Evolutionary conservation across 2,113 vertebrate species (phyloP).

Genomic region (Corynorhinus townsendii): DNA sequence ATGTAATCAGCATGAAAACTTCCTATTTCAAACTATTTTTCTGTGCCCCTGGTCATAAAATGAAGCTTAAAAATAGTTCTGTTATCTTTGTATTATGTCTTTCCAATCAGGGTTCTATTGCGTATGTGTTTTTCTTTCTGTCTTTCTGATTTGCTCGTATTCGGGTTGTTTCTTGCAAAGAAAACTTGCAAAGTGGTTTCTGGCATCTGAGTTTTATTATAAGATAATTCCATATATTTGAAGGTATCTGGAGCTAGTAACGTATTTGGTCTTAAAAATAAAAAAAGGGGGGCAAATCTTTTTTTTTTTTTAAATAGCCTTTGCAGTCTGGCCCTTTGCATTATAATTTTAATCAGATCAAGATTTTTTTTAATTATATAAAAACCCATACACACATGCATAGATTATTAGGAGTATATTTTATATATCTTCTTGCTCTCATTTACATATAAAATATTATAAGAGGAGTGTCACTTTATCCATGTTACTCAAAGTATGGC

Average conservation of each 20-base stretch:
- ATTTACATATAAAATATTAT: neutral
- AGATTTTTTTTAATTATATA: neutral
- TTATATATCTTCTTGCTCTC: neutral
- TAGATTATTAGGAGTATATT: neutral
- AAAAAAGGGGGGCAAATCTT: neutral
- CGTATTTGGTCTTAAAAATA: neutral
- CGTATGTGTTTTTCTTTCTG: slow-evolving; percentile 69
- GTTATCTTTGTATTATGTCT: slow-evolving; percentile 73
- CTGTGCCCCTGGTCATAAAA: slow-evolving; percentile 72
- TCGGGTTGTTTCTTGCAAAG: slow-evolving; percentile 43
- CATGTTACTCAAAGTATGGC: neutral
- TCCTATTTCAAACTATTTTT: slow-evolving; percentile 71
- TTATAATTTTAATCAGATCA: neutral
- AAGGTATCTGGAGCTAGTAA: slow-evolving; percentile 34
- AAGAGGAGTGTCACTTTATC: neutral
- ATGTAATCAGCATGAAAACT: slow-evolving; percentile 76
- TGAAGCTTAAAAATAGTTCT: slow-evolving; percentile 74
- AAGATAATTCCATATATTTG: slow-evolving; percentile 22
- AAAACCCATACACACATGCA: too few species aligned
- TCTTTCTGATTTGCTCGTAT: slow-evolving; percentile 51
- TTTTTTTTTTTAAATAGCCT: neutral
- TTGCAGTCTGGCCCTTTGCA: neutral
- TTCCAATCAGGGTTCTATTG: slow-evolving; percentile 70
- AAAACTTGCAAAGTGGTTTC: slow-evolving; percentile 50
- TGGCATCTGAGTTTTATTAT: slow-evolving; percentile 6